Evolutionary conservation across 2,113 vertebrate species (phyloP).

Genomic region (Strix uralensis): DNA sequence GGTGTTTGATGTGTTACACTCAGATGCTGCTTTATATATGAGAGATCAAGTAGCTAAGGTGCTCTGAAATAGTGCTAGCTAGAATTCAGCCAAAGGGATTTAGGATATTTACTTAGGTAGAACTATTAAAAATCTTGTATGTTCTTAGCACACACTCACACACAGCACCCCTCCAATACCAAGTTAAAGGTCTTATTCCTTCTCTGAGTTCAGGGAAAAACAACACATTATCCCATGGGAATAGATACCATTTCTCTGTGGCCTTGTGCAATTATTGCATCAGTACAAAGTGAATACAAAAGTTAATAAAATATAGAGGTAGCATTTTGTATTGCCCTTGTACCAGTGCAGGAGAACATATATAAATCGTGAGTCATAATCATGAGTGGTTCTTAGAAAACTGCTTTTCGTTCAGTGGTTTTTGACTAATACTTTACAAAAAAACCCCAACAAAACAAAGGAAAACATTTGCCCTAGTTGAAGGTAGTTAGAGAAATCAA

Average conservation of each 20-base stretch:
- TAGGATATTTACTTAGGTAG: background rate
- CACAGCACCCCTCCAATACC: background rate
- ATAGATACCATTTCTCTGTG: background rate
- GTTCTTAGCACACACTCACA: background rate
- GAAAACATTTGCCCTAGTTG: background rate
- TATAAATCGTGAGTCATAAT: background rate
- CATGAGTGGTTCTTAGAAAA: background rate
- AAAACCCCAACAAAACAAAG: background rate
- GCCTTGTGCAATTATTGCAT: background rate
- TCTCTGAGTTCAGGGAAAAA: background rate
- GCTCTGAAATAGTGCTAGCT: background rate
- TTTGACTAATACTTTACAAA: background rate
- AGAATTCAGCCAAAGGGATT: background rate
- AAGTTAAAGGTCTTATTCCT: background rate
- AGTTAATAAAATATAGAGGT: background rate
- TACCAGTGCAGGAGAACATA: background rate
- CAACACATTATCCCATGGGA: rapidly evolving
- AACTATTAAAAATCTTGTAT: background rate
- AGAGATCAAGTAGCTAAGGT: background rate
- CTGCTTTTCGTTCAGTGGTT: background rate
- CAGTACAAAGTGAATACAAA: background rate
- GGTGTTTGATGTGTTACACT: background rate
- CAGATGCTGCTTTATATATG: background rate
- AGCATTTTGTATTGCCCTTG: background rate
- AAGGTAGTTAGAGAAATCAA: background rate